Conservation (phyloP, 2,113 vertebrate species). For the Silurus meridionalis region DNA sequence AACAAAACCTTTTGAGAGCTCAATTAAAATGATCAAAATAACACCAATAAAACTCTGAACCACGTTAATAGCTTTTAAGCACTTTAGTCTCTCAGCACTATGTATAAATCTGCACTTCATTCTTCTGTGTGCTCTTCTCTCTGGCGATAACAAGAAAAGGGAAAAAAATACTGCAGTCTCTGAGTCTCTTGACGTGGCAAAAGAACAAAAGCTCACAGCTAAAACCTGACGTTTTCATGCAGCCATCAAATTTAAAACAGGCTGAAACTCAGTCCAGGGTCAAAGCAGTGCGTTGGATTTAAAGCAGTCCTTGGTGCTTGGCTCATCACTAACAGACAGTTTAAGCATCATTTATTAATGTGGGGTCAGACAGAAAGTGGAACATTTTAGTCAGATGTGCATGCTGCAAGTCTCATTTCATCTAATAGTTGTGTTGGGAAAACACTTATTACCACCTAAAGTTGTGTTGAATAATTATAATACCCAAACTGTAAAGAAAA, state of each 20-base stretch:
- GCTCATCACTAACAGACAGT: neutral
- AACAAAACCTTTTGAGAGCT: neutral
- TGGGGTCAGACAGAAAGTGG: slow-evolving; percentile 18
- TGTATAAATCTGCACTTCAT: slow-evolving; percentile 2
- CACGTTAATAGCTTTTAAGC: neutral
- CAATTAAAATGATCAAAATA: neutral
- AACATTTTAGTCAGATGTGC: slow-evolving; percentile 30
- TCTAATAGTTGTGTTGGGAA: slow-evolving; percentile 20
- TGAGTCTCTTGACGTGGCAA: slow-evolving; percentile 21
- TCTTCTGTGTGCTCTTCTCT: slow-evolving; percentile 6
- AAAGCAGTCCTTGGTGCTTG: slow-evolving; percentile 13
- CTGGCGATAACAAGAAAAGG: slow-evolving; percentile 9
- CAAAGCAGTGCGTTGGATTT: slow-evolving; percentile 23
- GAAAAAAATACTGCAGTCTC: neutral
- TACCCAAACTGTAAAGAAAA: neutral
- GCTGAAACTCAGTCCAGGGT: slow-evolving; percentile 26
- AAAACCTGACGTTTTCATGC: slow-evolving; percentile 28
- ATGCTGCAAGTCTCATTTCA: slow-evolving; percentile 5
- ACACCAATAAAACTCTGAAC: neutral
- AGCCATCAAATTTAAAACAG: slow-evolving; percentile 40
- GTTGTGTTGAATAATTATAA: slow-evolving; percentile 25
- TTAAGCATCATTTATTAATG: slow-evolving; percentile 28
- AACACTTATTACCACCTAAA: slow-evolving; percentile 39
- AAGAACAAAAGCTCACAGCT: slow-evolving; percentile 41
- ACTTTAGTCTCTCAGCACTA: slow-evolving; percentile 20